These are phyloP conservation scores for Loxodonta africana DNA, from an alignment of 2,113 vertebrate species.

Conservation along the genomic window DNA sequence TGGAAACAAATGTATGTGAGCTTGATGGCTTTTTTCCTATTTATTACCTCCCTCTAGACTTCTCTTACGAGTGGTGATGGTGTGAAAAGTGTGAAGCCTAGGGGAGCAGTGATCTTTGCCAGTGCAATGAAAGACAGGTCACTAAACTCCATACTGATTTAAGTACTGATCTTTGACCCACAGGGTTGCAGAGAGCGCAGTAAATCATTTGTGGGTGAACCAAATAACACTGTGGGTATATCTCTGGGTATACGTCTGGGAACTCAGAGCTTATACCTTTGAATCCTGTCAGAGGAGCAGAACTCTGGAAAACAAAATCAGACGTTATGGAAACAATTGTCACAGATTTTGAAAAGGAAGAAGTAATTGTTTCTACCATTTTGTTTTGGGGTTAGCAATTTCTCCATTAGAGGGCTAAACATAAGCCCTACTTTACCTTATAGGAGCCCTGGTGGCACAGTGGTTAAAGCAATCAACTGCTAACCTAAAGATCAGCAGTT, in stretches of 20 bases:
- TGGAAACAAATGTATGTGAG: not conserved
- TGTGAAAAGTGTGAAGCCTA: not conserved
- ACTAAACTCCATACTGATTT: not conserved
- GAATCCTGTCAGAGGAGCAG: not conserved
- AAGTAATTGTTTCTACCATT: not conserved
- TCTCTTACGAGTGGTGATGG: not conserved
- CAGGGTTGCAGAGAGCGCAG: not conserved
- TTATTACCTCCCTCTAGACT: not conserved
- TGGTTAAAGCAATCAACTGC: no score
- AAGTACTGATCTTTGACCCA: not conserved
- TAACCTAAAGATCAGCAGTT: no score
- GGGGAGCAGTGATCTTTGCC: not conserved
- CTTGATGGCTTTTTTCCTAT: not conserved
- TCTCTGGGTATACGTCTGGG: not conserved
- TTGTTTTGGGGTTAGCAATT: not conserved
- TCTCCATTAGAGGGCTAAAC: not conserved
- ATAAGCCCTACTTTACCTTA: not conserved
- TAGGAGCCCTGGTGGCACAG: not conserved
- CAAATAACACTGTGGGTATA: not conserved
- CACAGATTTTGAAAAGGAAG: not conserved
- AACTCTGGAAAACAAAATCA: not conserved
- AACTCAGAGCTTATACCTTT: not conserved
- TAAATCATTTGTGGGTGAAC: constrained; percentile 18
- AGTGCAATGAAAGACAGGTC: not conserved
- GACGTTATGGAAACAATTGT: not conserved